These are phyloP conservation scores for Miniopterus natalensis DNA, from an alignment of 2,113 vertebrate genomes.

Conservation along the genomic window DNA sequence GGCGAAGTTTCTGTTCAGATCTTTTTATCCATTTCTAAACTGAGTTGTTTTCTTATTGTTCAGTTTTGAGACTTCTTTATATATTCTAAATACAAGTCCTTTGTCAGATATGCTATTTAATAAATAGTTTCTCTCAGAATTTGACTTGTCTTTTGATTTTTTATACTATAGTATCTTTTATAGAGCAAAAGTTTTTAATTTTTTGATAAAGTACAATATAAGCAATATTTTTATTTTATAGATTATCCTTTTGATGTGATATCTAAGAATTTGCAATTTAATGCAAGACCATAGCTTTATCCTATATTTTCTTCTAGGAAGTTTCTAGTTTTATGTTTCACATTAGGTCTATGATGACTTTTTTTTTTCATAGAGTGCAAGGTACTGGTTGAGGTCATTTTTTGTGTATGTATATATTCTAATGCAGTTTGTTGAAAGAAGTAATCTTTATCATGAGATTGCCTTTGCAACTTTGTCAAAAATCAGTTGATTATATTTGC, in stretches of 20 bases:
- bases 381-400: background rate
- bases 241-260: background rate
- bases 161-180: background rate
- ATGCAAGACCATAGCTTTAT: background rate
- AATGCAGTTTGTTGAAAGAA: background rate
- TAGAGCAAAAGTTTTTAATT: background rate
- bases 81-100: background rate
- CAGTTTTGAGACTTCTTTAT: slow-evolving; percentile 21
- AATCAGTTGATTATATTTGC: background rate
- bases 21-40: slow-evolving; percentile 14
- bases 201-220: background rate
- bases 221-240: background rate
- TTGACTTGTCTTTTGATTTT: slow-evolving; percentile 18
- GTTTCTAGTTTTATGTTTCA: slow-evolving; percentile 5
- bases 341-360: background rate
- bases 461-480: background rate
- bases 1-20: background rate
- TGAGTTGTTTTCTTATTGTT: background rate
- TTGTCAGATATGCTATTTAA: background rate
- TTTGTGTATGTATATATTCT: background rate
- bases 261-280: slow-evolving; percentile 10
- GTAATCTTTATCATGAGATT: slow-evolving; percentile 2
- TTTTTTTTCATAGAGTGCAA: background rate
- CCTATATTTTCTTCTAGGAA: background rate
- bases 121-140: background rate